A percentile compares a stretch with the other conserved stretches of the same genome.
phyloP scores from a whole-genome alignment of 2,888 invertebrate species.

The Tethea ocularis region DNA sequence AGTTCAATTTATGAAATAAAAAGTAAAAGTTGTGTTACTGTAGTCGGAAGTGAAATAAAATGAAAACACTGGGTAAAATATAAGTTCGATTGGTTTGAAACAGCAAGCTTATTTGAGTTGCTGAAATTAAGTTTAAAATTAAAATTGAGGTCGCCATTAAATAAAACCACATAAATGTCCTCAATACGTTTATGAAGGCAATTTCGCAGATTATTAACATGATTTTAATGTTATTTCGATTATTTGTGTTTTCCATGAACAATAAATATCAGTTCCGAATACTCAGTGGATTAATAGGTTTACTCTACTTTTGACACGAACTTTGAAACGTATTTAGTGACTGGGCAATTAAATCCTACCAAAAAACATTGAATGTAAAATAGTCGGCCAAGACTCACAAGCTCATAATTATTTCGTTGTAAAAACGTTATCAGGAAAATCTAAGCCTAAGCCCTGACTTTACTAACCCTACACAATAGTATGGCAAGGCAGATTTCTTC shows the following conservation, averaged over 20 bases:
- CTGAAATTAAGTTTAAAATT: conserved; percentile 3
- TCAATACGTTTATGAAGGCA: conserved; percentile 17
- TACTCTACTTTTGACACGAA: background rate
- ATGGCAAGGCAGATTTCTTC: no score
- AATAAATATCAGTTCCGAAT: background rate
- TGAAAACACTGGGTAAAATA: background rate
- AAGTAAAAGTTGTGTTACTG: conserved; percentile 34
- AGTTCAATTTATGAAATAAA: conserved; percentile 28
- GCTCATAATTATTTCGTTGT: no score
- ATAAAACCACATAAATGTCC: conserved; percentile 17
- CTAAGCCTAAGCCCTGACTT: no score
- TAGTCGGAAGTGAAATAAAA: conserved; percentile 15
- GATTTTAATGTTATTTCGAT: conserved; percentile 11
- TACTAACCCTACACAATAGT: no score
- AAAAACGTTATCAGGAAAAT: no score
- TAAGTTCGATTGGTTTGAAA: background rate
- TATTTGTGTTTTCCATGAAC: background rate
- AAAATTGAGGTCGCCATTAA: conserved; percentile 14
- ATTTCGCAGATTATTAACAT: conserved; percentile 14
- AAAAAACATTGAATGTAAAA: no score
- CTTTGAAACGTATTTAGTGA: no score
- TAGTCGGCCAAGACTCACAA: no score
- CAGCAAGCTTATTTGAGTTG: background rate
- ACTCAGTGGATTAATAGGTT: background rate
- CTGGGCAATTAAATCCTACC: no score